Base-by-base conservation (phyloP, 1,140 invertebrate species). In the Orchesella cincta region DNA sequence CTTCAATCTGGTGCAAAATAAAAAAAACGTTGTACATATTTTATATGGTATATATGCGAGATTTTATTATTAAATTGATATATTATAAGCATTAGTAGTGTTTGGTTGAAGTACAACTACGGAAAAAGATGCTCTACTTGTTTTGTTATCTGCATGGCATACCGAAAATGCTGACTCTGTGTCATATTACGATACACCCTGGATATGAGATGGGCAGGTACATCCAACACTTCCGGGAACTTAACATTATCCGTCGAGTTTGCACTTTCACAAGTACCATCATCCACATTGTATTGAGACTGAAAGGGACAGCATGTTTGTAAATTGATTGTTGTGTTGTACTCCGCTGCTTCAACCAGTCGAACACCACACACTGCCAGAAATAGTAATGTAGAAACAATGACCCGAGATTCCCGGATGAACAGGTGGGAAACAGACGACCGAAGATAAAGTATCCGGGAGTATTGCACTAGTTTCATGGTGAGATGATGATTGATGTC, bases 361-460 rank as follows among this genome's bases (percentile, higher is more conserved):
- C 20, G 39, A 46, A n/a, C 26, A n/a, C 54, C 54, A 28, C 8
- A 20, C 8, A 46, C 8, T 46, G 20, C 8, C 8, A 46, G 20
- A 28, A 16, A 62, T 28, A 62, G 54, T 26, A 62, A 8, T 46
- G 8, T 46, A 46, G 39, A 46, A 46, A 46, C 39, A 46, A 46
- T 46, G 39, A 26, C 23, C 29, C 8, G 26, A 67, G n/a, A 31
- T 8, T 67, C 28, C 26, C 26, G 62, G 62, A 31, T 67, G 26
- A 67, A 67, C 62, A 29, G 62, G 23, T 31, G 31, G 23, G 31
- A n/a, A 8, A 31, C 8, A 14, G 26, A 31, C 29, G 28, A 3
- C 1, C 14, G 62, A n/a, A 3, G 62, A 31, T 67, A 23, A 29
- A 67, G n/a, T 67, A 67, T 67, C 62, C 62, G 62, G 62, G 62